Evolutionary conservation across 2,888 invertebrate species (phyloP).

Genomic region (Pegoplata infirma): DNA sequence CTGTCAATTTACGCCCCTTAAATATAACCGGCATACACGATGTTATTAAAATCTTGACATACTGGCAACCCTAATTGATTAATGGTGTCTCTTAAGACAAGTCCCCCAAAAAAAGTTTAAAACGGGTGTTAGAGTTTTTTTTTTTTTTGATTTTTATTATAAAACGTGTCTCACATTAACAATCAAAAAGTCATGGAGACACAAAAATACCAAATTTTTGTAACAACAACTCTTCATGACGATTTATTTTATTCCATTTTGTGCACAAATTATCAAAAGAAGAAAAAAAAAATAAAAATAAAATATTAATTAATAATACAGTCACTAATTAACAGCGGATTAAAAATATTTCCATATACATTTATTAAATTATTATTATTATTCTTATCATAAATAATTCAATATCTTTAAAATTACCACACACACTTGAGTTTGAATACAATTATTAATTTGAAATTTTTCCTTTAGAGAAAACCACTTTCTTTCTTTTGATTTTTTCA

Average conservation of each 20-base stretch:
- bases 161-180: constrained; percentile 59
- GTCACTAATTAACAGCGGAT: constrained; percentile 24
- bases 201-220: constrained; percentile 22
- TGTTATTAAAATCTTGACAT: no score
- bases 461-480: constrained; percentile 19
- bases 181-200: constrained; percentile 31
- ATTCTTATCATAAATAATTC: constrained; percentile 2
- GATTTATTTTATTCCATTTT: constrained; percentile 15
- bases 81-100: constrained; percentile 22
- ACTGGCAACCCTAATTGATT: constrained; percentile 30
- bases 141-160: constrained; percentile 18
- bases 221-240: neutral
- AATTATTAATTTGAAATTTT: neutral
- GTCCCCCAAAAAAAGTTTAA: constrained; percentile 41
- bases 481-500: neutral
- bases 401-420: neutral
- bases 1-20: no score
- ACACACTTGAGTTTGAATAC: neutral
- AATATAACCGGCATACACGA: no score
- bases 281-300: constrained; percentile 1
- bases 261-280: neutral
- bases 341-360: constrained; percentile 14
- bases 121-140: constrained; percentile 45
- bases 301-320: constrained; percentile 36
- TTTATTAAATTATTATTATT: neutral